phyloP scores from a whole-genome alignment of 2,113 vertebrate species.

The Micronycteris hirsuta region DNA sequence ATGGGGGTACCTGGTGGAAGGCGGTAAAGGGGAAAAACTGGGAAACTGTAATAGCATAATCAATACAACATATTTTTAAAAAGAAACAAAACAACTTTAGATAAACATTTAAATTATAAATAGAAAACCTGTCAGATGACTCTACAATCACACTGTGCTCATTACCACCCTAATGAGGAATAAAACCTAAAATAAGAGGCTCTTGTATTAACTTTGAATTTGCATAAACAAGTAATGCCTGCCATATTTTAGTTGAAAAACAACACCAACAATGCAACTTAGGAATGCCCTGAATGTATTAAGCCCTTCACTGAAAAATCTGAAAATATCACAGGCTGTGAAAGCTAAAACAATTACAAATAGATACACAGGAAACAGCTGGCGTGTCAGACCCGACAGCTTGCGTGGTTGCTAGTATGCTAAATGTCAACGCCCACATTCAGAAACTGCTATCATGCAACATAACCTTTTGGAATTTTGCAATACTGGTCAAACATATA shows the following conservation, averaged over 20 bases:
- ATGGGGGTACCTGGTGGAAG: too few species aligned
- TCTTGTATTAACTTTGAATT: neutral
- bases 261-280: constrained; percentile 37
- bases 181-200: constrained; percentile 1
- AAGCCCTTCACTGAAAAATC: constrained; percentile 48
- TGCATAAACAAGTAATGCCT: constrained; percentile 20
- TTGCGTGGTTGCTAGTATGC: constrained; percentile 59
- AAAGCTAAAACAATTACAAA: constrained; percentile 74
- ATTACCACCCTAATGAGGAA: neutral
- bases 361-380: constrained; percentile 63
- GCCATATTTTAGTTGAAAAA: constrained; percentile 35
- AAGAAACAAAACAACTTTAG: constrained; percentile 6
- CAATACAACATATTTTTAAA: neutral
- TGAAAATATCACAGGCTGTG: constrained; percentile 53
- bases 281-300: constrained; percentile 68
- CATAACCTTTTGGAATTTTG: constrained; percentile 78
- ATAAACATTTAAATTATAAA: constrained; percentile 43
- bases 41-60: too few species aligned
- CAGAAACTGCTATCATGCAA: constrained; percentile 57
- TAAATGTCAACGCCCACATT: constrained; percentile 72
- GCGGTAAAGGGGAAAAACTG: too few species aligned
- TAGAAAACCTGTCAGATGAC: neutral
- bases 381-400: constrained; percentile 53
- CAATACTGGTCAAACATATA: constrained; percentile 70
- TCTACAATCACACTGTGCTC: neutral